Percentiles rank a stretch among this genome's conserved stretches.
Evolutionary conservation across 2,888 invertebrate genomes (phyloP).

Genomic region (Drosophila barbarae): DNA sequence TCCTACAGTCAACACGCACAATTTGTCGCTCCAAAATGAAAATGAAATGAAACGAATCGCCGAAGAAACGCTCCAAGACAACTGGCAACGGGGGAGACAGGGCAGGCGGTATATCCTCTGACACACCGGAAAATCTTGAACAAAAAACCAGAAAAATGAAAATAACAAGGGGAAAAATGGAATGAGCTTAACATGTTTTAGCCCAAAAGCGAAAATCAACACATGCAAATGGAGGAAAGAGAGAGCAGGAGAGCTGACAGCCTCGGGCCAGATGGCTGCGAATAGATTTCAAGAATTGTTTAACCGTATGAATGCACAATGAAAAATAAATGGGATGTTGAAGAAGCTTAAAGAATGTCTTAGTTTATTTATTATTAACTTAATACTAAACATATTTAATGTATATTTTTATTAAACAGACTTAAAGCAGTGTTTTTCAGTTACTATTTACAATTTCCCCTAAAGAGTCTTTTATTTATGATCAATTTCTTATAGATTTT

Average conservation of each 20-base stretch:
- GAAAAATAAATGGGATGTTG: background rate
- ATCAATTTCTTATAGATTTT: no score
- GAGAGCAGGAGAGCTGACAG: conserved; percentile 29
- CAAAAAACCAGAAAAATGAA: conserved; percentile 10
- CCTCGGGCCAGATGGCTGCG: conserved; percentile 47
- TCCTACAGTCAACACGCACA: conserved; percentile 72
- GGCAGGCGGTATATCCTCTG: conserved; percentile 15
- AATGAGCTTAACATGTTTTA: conserved; percentile 40
- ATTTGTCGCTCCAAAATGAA: conserved; percentile 69
- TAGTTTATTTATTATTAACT: background rate
- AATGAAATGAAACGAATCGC: conserved; percentile 63
- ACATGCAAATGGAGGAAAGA: conserved; percentile 39
- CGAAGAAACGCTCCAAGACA: conserved; percentile 16
- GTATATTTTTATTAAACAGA: no score
- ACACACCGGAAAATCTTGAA: conserved; percentile 44
- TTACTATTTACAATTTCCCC: no score
- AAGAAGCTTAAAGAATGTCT: background rate
- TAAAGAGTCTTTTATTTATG: no score
- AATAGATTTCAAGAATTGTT: conserved; percentile 36
- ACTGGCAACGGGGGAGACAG: conserved; percentile 7
- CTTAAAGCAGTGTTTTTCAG: no score
- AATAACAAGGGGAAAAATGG: conserved; percentile 24
- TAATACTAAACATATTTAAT: no score
- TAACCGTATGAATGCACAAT: conserved; percentile 1
- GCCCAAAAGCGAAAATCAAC: conserved; percentile 55